phyloP scores from a whole-genome alignment of 2,888 invertebrate species.

The Calliphora vomitoria region DNA sequence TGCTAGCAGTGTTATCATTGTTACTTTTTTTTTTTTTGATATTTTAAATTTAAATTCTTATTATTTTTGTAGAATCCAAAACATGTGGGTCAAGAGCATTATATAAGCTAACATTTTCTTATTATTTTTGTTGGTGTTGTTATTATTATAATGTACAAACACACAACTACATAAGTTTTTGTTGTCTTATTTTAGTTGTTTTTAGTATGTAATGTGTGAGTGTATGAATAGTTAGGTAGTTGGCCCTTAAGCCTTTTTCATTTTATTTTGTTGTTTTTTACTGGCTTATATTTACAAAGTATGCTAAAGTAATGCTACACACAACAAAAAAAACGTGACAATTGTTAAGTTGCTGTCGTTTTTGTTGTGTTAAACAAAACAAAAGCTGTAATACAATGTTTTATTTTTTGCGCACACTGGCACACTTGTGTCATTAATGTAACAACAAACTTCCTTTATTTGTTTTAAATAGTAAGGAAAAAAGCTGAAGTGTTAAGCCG shows the following conservation, averaged over 20 bases:
- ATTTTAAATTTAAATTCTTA: constrained; percentile 55
- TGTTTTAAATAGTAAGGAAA: background rate
- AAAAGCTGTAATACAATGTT: background rate
- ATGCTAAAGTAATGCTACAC: background rate
- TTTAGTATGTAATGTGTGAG: background rate
- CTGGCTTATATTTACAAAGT: background rate
- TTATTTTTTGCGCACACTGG: background rate
- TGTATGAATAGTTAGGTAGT: constrained; percentile 17
- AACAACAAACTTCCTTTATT: background rate
- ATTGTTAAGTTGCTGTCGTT: constrained; percentile 24
- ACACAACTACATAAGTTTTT: background rate
- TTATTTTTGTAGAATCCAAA: constrained; percentile 9
- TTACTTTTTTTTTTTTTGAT: background rate
- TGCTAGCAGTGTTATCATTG: background rate
- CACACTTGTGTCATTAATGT: background rate
- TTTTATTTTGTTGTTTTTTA: constrained; percentile 6
- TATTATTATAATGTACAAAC: background rate
- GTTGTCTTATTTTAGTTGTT: constrained; percentile 18
- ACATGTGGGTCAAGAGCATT: constrained; percentile 74
- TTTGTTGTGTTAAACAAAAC: background rate
- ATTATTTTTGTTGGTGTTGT: constrained; percentile 53
- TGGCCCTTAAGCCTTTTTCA: constrained; percentile 46
- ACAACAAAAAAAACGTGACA: constrained; percentile 13
- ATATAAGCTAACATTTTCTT: constrained; percentile 70
- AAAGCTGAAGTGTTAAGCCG: background rate